A percentile compares a stretch with the other conserved stretches of the same genome.
phyloP scores from a whole-genome alignment of 2,113 vertebrate species.

The Phylloscopus trochilus region DNA sequence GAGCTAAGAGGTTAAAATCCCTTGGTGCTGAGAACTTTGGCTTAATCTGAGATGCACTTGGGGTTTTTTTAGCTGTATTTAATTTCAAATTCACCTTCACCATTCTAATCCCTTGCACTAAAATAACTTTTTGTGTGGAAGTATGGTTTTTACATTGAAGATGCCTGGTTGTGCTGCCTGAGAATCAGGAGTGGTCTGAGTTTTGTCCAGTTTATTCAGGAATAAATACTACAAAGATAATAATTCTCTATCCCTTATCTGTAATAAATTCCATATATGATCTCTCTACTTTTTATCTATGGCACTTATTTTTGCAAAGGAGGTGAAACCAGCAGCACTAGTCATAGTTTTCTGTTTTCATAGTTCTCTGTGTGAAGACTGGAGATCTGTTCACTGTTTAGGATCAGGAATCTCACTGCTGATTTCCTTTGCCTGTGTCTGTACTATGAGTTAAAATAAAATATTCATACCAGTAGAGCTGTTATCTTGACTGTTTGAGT shows the following conservation, averaged over 20 bases:
- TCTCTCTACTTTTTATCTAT: neutral
- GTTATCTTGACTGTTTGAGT: neutral
- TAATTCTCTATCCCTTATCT: neutral
- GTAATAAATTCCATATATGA: neutral
- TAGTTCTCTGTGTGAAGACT: neutral
- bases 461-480: neutral
- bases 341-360: neutral
- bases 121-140: neutral
- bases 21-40: neutral
- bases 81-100: neutral
- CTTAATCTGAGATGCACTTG: neutral
- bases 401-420: neutral
- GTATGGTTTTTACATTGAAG: neutral
- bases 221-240: neutral
- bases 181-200: neutral
- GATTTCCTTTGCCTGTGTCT: neutral
- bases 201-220: neutral
- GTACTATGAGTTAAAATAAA: neutral
- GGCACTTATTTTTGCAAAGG: neutral
- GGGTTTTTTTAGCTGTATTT: neutral
- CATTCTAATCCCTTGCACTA: neutral
- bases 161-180: neutral
- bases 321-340: neutral
- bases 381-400: neutral
- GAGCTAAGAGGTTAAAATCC: neutral